Percentiles rank a stretch among this genome's conserved stretches.
Conservation (phyloP, 1,140 invertebrate species). For the Euglossa dilemma region DNA sequence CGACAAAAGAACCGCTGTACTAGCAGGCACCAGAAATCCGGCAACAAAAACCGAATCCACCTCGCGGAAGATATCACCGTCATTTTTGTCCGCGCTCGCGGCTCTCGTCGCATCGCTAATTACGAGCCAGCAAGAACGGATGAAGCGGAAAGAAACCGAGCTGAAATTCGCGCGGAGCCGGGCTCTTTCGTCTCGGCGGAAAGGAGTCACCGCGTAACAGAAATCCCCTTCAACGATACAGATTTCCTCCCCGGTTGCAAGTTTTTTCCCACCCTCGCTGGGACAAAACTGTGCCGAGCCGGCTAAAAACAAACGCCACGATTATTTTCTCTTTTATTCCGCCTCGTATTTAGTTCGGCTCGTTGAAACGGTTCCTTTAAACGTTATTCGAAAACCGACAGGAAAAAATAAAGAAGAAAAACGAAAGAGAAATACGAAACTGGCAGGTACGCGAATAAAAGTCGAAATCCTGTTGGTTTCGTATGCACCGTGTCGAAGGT, state of each 20-base stretch:
- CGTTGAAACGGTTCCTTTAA: neutral
- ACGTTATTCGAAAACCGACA: neutral
- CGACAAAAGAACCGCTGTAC: neutral
- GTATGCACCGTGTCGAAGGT: no score
- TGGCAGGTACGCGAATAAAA: no score
- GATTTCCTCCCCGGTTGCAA: neutral
- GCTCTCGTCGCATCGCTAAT: neutral
- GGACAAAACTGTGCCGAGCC: slow-evolving; percentile 14
- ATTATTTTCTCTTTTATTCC: slow-evolving; percentile 12
- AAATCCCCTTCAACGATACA: slow-evolving; percentile 10
- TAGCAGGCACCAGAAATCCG: no score
- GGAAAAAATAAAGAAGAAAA: no score
- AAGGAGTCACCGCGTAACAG: neutral
- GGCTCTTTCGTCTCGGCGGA: slow-evolving; percentile 11
- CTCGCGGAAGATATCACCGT: neutral
- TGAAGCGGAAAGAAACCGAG: neutral
- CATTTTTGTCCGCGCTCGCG: neutral
- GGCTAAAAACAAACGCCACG: neutral
- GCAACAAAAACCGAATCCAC: no score
- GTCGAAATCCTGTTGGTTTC: no score
- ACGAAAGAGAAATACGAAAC: no score
- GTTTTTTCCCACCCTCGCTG: neutral
- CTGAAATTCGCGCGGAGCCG: neutral
- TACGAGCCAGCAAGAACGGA: neutral
- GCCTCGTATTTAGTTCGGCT: neutral